Percentiles rank a stretch among this genome's conserved stretches.
Conservation (phyloP, 2,113 vertebrate species). For the Arvicanthis niloticus region DNA sequence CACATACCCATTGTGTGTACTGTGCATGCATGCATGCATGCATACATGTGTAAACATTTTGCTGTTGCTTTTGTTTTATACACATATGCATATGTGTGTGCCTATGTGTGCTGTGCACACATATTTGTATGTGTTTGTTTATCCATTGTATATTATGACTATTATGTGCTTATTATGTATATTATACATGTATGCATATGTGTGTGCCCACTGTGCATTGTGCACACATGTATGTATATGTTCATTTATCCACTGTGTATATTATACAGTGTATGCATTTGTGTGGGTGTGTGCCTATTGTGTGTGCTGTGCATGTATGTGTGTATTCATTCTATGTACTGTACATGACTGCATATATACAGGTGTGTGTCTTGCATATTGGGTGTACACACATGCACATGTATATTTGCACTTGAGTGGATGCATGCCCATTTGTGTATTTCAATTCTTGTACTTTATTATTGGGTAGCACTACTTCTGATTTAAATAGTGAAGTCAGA, state of each 20-base stretch:
- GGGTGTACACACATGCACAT: background rate
- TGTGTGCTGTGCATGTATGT: background rate
- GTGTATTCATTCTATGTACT: background rate
- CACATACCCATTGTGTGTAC: background rate
- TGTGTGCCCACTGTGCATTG: background rate
- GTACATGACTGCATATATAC: background rate
- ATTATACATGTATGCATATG: background rate
- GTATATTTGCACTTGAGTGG: too few relatives aligned
- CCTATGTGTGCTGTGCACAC: background rate
- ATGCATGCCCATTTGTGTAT: too few relatives aligned
- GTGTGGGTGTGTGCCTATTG: background rate
- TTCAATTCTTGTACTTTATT: background rate
- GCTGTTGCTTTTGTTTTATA: accelerated
- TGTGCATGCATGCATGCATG: too few relatives aligned
- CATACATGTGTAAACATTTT: background rate
- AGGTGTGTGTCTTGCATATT: background rate
- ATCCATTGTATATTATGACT: background rate
- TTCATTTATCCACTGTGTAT: background rate
- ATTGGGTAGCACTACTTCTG: accelerated
- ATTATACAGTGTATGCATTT: background rate
- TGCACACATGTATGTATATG: background rate
- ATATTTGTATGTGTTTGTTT: background rate
- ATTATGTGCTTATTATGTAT: background rate
- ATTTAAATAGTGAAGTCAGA: background rate
- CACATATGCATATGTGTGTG: background rate